These are phyloP conservation scores for Periplaneta americana DNA, from an alignment of 1,140 invertebrate species.

Conservation along the genomic window DNA sequence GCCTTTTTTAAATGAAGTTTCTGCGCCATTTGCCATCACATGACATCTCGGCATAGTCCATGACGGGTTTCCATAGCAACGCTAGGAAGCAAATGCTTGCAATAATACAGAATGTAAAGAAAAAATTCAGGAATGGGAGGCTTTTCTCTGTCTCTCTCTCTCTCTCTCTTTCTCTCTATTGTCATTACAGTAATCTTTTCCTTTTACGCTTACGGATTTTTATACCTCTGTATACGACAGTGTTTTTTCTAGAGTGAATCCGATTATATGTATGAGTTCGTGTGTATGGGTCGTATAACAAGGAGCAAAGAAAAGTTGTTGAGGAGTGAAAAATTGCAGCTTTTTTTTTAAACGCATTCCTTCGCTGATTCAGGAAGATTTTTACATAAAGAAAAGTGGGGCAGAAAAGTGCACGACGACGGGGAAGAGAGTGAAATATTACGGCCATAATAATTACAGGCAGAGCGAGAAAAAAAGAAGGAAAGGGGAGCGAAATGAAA, in stretches of 20 bases:
- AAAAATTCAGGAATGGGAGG: no score
- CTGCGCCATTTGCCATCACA: background rate
- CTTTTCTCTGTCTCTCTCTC: no score
- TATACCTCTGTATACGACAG: background rate
- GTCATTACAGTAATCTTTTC: background rate
- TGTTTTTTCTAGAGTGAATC: background rate
- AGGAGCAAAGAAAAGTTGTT: background rate
- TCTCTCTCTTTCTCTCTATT: background rate
- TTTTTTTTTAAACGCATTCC: background rate
- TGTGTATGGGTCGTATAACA: background rate
- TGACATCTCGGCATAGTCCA: background rate
- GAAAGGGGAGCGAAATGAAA: background rate
- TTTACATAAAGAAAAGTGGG: background rate
- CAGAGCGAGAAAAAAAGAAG: background rate
- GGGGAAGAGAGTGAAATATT: background rate
- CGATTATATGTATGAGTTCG: background rate
- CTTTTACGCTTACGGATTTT: background rate
- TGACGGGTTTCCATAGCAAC: background rate
- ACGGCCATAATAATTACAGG: constrained; percentile 4
- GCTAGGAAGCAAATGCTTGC: background rate
- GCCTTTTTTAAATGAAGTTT: background rate
- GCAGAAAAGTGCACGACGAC: background rate
- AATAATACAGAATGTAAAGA: background rate
- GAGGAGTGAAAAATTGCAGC: background rate
- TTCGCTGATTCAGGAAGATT: background rate